Conservation (phyloP, 2,888 invertebrate genomes). For the Lithophane semibrunnea region DNA sequence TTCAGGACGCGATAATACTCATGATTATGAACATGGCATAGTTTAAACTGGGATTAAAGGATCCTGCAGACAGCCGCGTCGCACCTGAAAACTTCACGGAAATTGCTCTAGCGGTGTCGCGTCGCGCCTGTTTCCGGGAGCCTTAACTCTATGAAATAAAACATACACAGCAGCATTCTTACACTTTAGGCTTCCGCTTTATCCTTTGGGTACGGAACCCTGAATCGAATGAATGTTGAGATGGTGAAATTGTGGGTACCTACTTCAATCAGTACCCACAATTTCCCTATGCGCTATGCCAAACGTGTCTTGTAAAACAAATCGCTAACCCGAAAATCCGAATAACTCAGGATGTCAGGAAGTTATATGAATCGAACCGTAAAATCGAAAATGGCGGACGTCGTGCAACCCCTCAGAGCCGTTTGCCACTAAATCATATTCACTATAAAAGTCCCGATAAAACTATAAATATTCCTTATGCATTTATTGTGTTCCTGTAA, state of each 20-base stretch:
- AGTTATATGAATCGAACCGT: slow-evolving; percentile 77
- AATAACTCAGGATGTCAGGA: slow-evolving; percentile 73
- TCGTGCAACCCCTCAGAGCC: slow-evolving; percentile 78
- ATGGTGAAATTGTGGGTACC: no score
- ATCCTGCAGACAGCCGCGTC: no score
- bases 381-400: slow-evolving; percentile 87
- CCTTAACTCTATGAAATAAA: neutral
- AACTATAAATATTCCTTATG: slow-evolving; percentile 86
- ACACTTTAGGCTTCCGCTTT: neutral
- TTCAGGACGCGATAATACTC: neutral
- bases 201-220: no score
- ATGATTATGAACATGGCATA: neutral
- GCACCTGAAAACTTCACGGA: no score
- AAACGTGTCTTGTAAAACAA: slow-evolving; percentile 47
- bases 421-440: slow-evolving; percentile 86
- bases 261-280: neutral
- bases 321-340: slow-evolving; percentile 64
- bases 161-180: neutral
- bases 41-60: neutral
- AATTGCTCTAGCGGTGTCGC: no score
- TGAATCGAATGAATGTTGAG: no score
- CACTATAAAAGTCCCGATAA: slow-evolving; percentile 87
- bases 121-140: no score
- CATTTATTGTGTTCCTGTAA: slow-evolving; percentile 81
- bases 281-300: neutral